A percentile compares a stretch with the other conserved stretches of the same genome.
Evolutionary conservation across 2,113 vertebrate genomes (phyloP).

Genomic region (Dicerorhinus sumatrensis): DNA sequence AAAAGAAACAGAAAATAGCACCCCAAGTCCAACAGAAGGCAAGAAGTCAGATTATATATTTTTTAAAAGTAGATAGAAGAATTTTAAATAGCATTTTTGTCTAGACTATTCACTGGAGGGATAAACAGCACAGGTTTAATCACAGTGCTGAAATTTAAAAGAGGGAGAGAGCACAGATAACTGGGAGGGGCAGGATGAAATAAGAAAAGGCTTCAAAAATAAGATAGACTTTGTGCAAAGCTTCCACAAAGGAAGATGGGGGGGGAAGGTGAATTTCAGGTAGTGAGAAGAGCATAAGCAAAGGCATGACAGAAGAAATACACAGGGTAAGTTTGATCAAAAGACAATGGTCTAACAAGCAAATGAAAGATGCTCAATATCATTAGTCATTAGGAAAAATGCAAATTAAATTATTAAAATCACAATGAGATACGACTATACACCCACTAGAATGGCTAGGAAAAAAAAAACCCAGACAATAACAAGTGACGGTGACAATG

Average conservation of each 20-base stretch:
- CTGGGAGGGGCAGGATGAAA: not conserved
- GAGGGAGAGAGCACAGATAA: not conserved
- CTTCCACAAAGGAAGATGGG: not conserved
- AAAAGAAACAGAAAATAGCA: not conserved
- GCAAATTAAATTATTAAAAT: not conserved
- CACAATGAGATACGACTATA: not conserved
- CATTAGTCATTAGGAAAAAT: not conserved
- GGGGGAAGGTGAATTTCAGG: not conserved
- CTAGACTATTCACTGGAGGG: not conserved
- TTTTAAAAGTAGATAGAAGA: not conserved
- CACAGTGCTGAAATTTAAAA: not conserved
- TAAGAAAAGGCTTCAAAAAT: not conserved
- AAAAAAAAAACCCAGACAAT: not conserved
- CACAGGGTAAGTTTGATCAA: not conserved
- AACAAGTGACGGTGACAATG: not conserved
- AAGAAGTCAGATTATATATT: not conserved
- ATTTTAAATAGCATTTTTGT: constrained; percentile 2
- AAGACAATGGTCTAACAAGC: not conserved
- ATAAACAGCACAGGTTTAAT: not conserved
- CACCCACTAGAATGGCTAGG: not conserved
- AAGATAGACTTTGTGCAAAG: not conserved
- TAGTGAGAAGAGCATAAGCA: not conserved
- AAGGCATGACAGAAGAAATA: not conserved
- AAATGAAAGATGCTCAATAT: not conserved
- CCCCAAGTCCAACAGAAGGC: not conserved